Base-by-base conservation (phyloP, 2,888 invertebrate genomes). In the Meiosimyza decipiens region DNA sequence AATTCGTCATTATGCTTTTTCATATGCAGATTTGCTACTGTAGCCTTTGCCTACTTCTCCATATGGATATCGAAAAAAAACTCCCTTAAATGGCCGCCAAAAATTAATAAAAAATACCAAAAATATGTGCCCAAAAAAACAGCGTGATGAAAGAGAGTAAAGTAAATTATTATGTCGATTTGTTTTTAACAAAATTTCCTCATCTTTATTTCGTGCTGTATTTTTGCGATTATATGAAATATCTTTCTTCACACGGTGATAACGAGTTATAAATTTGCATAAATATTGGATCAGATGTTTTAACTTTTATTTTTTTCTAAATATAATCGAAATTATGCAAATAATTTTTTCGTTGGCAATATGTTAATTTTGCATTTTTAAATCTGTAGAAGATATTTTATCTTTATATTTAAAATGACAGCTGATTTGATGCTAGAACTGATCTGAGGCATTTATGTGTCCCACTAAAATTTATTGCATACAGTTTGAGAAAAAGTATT, bases 201-300 rank as follows among this genome's bases (percentile, higher is more conserved):
- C 49, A 40, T 59, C 49, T 54, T 55, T 57, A 52, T 55, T 65
- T 57, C 13, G 33, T 12, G 5, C 33, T 50, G 51, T n/a, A 33
- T 60, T 18, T 60, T 47, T 54, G 28, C 7, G 40, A 40, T 7
- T 6, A 9, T 40, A 40, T 9, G 28, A 40, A 9, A 9, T 9
- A 40, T 40, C 40, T 40, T 7, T 12, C 22, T 11, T 55, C 54
- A 16, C n/a, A 54, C 55, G 11, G 16, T 22, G 55, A 11, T 16
- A 16, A 55, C 55, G 11, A 55, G 16, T 55, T 55, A 54, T 22
- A 18, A 55, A 55, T 55, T n/a, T n/a, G n/a, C 55, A 55, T 55
- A 55, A 18, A 18, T 55, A 18, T 15, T 55, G 55, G 6, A 55
- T 55, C n/a, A 16, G 55, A 4, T 55, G n/a, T 55, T 55, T 55